phyloP scores from a whole-genome alignment of 2,113 vertebrate genomes.

The Osmerus eperlanus region DNA sequence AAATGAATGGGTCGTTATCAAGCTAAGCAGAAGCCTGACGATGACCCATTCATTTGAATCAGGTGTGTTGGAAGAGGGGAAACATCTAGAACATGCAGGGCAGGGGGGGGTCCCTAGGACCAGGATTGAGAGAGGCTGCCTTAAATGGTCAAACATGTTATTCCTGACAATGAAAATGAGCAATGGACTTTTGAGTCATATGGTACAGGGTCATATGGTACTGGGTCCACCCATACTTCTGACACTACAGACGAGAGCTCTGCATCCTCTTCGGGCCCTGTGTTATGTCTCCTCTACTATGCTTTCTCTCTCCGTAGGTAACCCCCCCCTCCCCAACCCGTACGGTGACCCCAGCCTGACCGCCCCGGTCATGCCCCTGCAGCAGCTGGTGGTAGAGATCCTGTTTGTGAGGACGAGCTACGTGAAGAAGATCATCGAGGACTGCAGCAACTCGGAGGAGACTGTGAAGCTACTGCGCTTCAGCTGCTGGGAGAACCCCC shows the following conservation, averaged over 20 bases:
- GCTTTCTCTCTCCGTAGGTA: conserved; percentile 74
- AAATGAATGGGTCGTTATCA: too few species aligned
- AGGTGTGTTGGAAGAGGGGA: too few species aligned
- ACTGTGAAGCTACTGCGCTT: conserved; percentile 97
- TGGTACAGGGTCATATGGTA: too few species aligned
- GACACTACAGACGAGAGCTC: not conserved
- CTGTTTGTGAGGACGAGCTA: conserved; percentile 98
- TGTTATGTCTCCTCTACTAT: not conserved
- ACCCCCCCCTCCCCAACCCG: conserved; percentile 93
- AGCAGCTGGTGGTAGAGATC: conserved; percentile 96
- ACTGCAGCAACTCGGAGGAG: conserved; percentile 99
- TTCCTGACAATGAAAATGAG: too few species aligned
- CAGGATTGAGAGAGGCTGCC: too few species aligned
- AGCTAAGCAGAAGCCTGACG: too few species aligned
- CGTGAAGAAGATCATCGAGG: conserved; percentile 99
- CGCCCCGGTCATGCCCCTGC: conserved; percentile 94
- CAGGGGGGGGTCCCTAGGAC: too few species aligned
- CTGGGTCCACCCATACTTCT: too few species aligned
- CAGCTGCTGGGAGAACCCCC: conserved; percentile 99
- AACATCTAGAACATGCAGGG: too few species aligned
- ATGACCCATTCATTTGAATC: too few species aligned
- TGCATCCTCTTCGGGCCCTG: not conserved
- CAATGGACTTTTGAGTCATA: too few species aligned
- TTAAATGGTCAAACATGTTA: too few species aligned
- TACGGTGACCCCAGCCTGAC: conserved; percentile 96